Conservation (phyloP, 2,113 vertebrate species). For the Zapus hudsonius region DNA sequence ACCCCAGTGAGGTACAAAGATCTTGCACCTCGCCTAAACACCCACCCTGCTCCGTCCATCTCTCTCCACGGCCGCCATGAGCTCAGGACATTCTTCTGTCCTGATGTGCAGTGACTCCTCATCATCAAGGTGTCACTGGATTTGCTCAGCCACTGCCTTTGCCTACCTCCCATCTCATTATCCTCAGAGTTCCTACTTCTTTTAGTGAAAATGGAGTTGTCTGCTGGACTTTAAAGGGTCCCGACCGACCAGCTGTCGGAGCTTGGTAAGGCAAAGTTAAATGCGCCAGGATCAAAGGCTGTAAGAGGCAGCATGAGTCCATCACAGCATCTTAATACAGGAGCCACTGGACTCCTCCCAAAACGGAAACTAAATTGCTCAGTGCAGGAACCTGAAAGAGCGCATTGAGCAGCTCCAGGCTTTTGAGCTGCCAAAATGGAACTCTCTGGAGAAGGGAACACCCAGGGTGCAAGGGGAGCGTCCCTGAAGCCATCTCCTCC, state of each 20-base stretch:
- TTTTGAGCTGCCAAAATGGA: not conserved
- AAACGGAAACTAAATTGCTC: constrained; percentile 49
- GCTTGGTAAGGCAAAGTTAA: constrained; percentile 64
- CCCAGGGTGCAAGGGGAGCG: not conserved
- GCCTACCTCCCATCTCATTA: constrained; percentile 61
- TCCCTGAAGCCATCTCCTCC: not conserved
- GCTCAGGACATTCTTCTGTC: not conserved
- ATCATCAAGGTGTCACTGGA: not conserved
- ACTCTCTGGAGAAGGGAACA: not conserved
- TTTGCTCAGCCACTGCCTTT: constrained; percentile 52
- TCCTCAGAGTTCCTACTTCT: constrained; percentile 38
- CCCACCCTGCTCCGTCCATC: too few species aligned
- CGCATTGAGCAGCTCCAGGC: not conserved
- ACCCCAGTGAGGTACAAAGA: not conserved
- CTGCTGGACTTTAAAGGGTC: constrained; percentile 57
- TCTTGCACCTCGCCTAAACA: not conserved
- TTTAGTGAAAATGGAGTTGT: constrained; percentile 75
- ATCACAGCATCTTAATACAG: not conserved
- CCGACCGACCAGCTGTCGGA: constrained; percentile 48
- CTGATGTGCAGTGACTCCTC: not conserved
- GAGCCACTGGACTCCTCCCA: constrained; percentile 29
- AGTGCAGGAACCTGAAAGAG: not conserved
- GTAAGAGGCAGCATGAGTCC: not conserved
- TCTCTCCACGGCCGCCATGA: not conserved
- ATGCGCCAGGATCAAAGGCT: constrained; percentile 62